phyloP scores from a whole-genome alignment of 92 coral and sea anemone species.

The Zoanthus solanderi region DNA sequence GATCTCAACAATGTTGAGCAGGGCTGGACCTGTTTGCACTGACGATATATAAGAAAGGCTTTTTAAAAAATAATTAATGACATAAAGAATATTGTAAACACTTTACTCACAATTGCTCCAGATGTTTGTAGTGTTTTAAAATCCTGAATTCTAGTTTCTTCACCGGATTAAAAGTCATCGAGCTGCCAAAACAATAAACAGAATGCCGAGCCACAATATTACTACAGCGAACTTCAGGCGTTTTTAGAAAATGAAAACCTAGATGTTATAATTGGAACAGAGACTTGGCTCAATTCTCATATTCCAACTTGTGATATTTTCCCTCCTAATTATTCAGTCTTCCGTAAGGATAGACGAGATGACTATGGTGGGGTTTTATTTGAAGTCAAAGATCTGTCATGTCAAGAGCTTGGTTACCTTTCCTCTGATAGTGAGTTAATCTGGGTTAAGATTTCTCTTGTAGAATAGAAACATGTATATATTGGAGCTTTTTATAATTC shows the following conservation, averaged over 20 bases:
- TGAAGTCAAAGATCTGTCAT: constrained; percentile 39
- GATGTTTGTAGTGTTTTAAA: constrained; percentile 3
- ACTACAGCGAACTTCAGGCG: not conserved
- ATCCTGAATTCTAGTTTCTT: constrained; percentile 8
- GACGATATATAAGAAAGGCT: too few species aligned
- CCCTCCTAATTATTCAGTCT: constrained; percentile 48
- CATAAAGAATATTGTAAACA: not conserved
- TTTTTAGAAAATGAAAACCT: not conserved
- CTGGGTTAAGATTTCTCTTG: constrained; percentile 37
- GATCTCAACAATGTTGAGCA: too few species aligned
- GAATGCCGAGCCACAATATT: not conserved
- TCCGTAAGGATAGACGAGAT: constrained; percentile 47
- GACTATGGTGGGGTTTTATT: constrained; percentile 48
- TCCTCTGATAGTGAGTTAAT: constrained; percentile 40
- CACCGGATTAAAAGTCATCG: constrained; percentile 29
- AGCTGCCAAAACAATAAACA: not conserved
- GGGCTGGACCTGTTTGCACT: too few species aligned
- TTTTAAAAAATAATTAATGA: too few species aligned
- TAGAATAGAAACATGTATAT: constrained; percentile 32
- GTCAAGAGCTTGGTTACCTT: constrained; percentile 39
- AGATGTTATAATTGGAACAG: not conserved
- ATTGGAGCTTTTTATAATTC: not conserved
- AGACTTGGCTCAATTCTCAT: too few species aligned
- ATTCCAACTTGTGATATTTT: not conserved
- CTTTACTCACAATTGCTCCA: constrained; percentile 27